phyloP scores from a whole-genome alignment of 2,113 vertebrate species.

The Dipodomys merriami region DNA sequence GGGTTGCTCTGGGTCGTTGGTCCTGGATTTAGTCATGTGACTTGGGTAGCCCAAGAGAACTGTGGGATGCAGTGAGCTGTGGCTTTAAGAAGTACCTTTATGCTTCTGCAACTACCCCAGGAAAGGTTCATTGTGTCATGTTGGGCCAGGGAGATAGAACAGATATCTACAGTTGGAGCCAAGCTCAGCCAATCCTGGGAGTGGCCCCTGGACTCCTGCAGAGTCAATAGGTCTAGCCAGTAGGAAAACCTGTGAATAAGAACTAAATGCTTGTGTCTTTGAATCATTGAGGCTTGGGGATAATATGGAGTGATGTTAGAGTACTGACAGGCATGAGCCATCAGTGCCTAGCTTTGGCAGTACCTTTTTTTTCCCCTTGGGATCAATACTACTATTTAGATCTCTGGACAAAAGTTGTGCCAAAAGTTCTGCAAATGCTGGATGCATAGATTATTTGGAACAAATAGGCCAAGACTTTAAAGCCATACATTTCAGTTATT shows the following conservation, averaged over 20 bases:
- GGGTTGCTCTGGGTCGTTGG: background rate
- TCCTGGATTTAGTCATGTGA: background rate
- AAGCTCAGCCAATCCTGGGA: constrained; percentile 8
- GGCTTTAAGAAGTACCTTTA: background rate
- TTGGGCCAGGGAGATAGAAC: background rate
- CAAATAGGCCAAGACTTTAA: constrained; percentile 34
- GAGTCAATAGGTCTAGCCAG: background rate
- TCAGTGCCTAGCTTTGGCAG: no score
- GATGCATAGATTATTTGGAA: constrained; percentile 27
- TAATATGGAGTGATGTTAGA: background rate
- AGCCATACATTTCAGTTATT: background rate
- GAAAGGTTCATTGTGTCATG: background rate
- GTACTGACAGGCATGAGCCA: background rate
- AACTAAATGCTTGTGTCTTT: background rate
- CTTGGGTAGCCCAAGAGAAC: background rate
- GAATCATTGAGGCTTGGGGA: background rate
- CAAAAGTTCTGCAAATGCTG: background rate
- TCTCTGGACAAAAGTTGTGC: background rate
- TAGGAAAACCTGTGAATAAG: background rate
- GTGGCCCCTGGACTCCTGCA: background rate
- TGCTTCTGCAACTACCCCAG: background rate
- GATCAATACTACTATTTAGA: background rate
- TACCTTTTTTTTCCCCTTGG: no score
- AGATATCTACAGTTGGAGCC: background rate
- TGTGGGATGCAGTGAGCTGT: background rate